Percentiles rank a stretch among this genome's conserved stretches.
phyloP scores from a whole-genome alignment of 2,888 invertebrate genomes.

The Plemyria rubiginata region DNA sequence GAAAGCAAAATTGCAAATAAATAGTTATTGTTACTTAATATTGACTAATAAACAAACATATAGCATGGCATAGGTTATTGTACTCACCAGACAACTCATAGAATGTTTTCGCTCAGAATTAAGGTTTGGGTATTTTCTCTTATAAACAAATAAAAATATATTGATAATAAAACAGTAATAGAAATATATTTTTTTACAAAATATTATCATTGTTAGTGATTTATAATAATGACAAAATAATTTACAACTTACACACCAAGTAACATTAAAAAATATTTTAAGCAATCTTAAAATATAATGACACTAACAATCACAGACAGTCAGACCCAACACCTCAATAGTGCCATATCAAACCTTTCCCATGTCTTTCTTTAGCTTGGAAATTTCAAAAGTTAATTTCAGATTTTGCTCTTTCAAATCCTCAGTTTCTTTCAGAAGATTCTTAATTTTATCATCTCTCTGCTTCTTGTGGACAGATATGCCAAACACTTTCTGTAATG shows the following conservation, averaged over 20 bases:
- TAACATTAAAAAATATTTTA: neutral
- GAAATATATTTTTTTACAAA: neutral
- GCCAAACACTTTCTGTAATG: slow-evolving; percentile 74
- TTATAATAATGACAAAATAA: neutral
- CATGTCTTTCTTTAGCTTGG: slow-evolving; percentile 68
- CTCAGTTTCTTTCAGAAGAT: slow-evolving; percentile 61
- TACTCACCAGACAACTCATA: slow-evolving; percentile 6
- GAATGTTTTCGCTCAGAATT: too few relatives aligned
- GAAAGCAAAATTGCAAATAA: slow-evolving; percentile 14
- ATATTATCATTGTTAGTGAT: neutral
- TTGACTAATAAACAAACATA: neutral
- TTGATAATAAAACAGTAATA: neutral
- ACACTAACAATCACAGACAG: slow-evolving; percentile 7
- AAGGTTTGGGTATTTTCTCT: too few relatives aligned
- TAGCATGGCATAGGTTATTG: neutral
- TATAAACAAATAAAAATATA: neutral
- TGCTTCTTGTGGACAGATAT: slow-evolving; percentile 63
- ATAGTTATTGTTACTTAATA: neutral
- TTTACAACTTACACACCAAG: neutral
- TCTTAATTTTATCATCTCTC: slow-evolving; percentile 62
- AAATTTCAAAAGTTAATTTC: slow-evolving; percentile 59
- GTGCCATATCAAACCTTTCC: slow-evolving; percentile 63
- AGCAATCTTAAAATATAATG: neutral
- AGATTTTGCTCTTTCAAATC: slow-evolving; percentile 61
- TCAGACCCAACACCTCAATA: neutral